Evolutionary conservation across 2,113 vertebrate genomes (phyloP), one percentile per base, ranked within the genome.

Genomic region (Elephantulus edwardii): DNA sequence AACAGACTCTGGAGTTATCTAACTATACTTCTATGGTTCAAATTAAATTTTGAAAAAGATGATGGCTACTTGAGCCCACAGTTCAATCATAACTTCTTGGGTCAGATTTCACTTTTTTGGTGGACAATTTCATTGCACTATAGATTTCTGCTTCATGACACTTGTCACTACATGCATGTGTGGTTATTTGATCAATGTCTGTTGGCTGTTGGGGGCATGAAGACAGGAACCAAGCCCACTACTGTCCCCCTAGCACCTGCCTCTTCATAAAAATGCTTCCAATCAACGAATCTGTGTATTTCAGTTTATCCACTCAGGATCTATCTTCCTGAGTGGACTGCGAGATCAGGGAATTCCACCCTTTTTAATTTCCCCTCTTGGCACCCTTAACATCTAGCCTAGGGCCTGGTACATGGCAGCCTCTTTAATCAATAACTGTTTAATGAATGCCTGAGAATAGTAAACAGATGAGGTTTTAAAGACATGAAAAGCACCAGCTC

Each of bases 401-500:
- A 76, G 46, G 93, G 90, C 54, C 79, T 60, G 64, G 82, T 33
- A 80, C 84, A 10, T 35, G 70, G 58, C 71, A 83, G 81, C 48
- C 17, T 64, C 20, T 33, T n/a, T 1, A 26, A 94, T 93, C 91
- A 77, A 64, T 88, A 86, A 76, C 3, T 82, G 70, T 85, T 91
- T 96, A 87, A 96, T 90, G 84, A 94, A 79, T 77, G 91, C 9
- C 46, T 86, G 78, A 89, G 64, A 91, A 92, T 20, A 89, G 62
- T 88, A 86, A 94, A 84, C 56, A 90, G 83, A 71, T 66, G 14
- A n/a, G n/a, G n/a, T 86, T 88, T 93, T 89, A 78, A n/a, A 58
- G 60, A 87, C 62, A 64, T 62, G 83, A 93, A 93, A 95, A 87
- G 81, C 38, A 91, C 88, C 46, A 85, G 48, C 64, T 93, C 87